phyloP scores from a whole-genome alignment of 2,797 vertebrate genomes.

The Phalanger gymnotis region DNA sequence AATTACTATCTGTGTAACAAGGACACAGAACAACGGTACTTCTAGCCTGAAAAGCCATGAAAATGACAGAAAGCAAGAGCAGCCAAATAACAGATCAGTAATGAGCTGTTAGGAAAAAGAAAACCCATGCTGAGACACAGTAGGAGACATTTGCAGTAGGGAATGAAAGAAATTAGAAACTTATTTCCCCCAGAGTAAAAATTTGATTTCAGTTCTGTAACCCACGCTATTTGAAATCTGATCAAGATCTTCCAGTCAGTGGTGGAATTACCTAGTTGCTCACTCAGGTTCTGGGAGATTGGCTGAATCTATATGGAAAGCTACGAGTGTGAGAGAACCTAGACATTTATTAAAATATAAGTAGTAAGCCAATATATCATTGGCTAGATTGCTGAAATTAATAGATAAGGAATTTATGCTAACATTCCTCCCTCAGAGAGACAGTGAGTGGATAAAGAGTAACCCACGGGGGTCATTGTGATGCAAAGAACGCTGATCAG shows the following conservation, averaged over 20 bases:
- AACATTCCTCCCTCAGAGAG: not conserved
- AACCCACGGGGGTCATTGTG: not conserved
- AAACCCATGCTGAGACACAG: constrained; percentile 51
- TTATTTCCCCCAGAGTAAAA: constrained; percentile 49
- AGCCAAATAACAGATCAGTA: constrained; percentile 46
- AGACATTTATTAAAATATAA: constrained; percentile 49
- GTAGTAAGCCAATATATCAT: constrained; percentile 18
- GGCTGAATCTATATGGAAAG: constrained; percentile 10
- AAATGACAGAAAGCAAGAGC: constrained; percentile 36
- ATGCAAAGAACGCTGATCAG: not conserved
- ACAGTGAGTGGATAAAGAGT: not conserved
- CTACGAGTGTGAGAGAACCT: constrained; percentile 10
- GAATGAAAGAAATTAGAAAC: constrained; percentile 53
- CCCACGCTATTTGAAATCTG: constrained; percentile 37
- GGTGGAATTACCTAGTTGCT: not conserved
- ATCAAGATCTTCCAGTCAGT: constrained; percentile 43
- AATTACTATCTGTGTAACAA: constrained; percentile 33
- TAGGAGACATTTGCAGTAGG: constrained; percentile 36
- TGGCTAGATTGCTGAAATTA: not conserved
- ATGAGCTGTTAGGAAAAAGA: constrained; percentile 61
- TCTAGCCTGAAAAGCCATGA: constrained; percentile 40
- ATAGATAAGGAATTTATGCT: not conserved
- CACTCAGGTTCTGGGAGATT: not conserved
- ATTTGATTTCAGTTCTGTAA: not conserved
- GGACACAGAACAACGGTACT: constrained; percentile 45